Evolutionary conservation across 2,113 vertebrate species (phyloP), one percentile per base, ranked within the genome.

Genomic region (Athene noctua): DNA sequence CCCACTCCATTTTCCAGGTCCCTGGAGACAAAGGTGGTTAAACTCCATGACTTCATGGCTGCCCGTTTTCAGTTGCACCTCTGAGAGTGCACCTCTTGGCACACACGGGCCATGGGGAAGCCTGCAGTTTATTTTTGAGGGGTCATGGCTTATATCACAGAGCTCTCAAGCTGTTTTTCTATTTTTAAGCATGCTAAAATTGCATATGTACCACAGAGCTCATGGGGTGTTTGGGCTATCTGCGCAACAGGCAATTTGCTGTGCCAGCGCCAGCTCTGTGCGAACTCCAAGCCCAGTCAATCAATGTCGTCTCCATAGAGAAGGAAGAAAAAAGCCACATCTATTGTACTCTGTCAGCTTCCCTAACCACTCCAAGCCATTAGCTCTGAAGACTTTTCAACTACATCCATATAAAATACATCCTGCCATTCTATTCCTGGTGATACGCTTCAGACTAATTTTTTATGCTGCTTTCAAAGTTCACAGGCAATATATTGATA

Each of bases 401-500:
- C 36, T 65, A 21, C 38, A 58, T 68, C 84, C 78, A 58, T 46
- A 62, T 68, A 65, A 75, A 94, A 90, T 38, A 34, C 73, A 81
- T 82, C 77, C 78, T 96, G 66, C 57, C 44, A 32, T 71, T 96
- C 86, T 61, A 21, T 61, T 87, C 61, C 85, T 75, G 61, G 44
- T 72, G 62, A 72, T 87, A 26, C 0, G 5, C 5, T 81, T 89
- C 11, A 58, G 49, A 49, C 58, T 93, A 15, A 32, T 87, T 75
- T 91, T 92, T 94, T 32, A 29, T 61, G 54, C 81, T 90, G 87
- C 90, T 94, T 82, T 80, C 84, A 90, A 79, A 92, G 73, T 77
- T 93, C 17, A 18, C 62, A 66, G 85, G 74, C 68, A 80, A 46
- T 86, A 79, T 46, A 51, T 68, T 54, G 71, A 29, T 85, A 80